phyloP scores from a whole-genome alignment of 2,113 vertebrate species.

The Prunella fulvescens region DNA sequence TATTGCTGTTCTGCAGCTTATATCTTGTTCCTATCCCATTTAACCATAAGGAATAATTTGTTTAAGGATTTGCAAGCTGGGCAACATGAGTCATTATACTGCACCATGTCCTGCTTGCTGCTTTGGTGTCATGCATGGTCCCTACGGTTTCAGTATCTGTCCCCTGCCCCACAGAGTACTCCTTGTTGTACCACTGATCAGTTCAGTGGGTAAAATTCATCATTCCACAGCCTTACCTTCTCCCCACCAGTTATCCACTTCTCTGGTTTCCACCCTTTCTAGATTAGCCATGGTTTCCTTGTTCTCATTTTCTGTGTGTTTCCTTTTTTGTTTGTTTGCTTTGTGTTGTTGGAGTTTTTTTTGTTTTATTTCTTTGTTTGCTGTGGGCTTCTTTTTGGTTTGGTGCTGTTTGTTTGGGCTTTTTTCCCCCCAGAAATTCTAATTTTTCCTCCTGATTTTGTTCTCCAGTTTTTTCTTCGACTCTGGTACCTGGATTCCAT shows the following conservation, averaged over 20 bases:
- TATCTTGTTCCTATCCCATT: background rate
- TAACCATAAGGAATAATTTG: background rate
- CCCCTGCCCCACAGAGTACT: background rate
- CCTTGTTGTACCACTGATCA: background rate
- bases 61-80: background rate
- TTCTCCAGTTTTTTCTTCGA: background rate
- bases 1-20: background rate
- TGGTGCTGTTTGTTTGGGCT: background rate
- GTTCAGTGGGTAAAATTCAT: background rate
- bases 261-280: background rate
- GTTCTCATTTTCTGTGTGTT: background rate
- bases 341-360: no score
- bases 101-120: background rate
- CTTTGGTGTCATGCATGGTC: background rate
- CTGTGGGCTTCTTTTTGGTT: background rate
- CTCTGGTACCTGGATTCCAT: background rate
- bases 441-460: background rate
- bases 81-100: rapidly evolving
- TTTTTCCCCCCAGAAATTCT: background rate
- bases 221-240: background rate
- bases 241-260: background rate
- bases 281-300: background rate
- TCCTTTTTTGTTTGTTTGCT: background rate
- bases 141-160: background rate
- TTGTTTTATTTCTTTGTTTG: background rate